phyloP scores from a whole-genome alignment of 2,888 invertebrate species.

The Megalurothrips usitatus region DNA sequence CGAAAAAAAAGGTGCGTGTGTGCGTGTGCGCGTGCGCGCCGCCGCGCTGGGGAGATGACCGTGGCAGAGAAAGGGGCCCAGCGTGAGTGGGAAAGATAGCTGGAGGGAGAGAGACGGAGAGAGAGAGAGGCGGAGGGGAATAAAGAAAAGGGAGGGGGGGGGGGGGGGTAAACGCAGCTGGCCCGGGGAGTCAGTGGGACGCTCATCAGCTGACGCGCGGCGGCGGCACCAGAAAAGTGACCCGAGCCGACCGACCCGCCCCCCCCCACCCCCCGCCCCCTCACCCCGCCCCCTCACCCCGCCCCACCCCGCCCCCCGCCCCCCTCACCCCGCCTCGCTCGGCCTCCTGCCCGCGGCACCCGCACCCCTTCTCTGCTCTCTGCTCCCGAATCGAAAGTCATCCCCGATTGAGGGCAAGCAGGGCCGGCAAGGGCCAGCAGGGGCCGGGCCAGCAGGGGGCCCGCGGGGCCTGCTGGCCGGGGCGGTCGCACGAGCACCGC shows the following conservation, averaged over 20 bases:
- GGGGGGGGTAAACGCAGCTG: neutral
- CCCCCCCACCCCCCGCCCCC: neutral
- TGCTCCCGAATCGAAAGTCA: neutral
- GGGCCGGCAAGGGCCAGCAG: neutral
- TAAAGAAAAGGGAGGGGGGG: neutral
- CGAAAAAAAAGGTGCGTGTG: too few species aligned
- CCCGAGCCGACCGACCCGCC: neutral
- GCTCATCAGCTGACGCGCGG: slow-evolving; percentile 14
- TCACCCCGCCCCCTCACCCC: neutral
- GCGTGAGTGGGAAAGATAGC: neutral
- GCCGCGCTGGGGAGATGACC: neutral
- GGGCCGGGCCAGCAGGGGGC: neutral
- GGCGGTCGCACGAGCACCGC: too few species aligned
- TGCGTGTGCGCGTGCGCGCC: neutral
- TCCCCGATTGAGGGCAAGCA: neutral
- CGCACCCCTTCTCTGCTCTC: neutral
- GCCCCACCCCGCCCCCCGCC: neutral
- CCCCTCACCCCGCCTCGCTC: neutral
- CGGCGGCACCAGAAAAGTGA: neutral
- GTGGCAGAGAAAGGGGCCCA: neutral
- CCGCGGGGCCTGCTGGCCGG: too few species aligned
- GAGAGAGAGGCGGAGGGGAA: neutral
- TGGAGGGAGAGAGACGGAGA: neutral
- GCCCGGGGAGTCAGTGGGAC: neutral
- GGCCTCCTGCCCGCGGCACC: neutral